phyloP scores from a whole-genome alignment of 2,797 vertebrate species.

The Rhinoraja longicauda region DNA sequence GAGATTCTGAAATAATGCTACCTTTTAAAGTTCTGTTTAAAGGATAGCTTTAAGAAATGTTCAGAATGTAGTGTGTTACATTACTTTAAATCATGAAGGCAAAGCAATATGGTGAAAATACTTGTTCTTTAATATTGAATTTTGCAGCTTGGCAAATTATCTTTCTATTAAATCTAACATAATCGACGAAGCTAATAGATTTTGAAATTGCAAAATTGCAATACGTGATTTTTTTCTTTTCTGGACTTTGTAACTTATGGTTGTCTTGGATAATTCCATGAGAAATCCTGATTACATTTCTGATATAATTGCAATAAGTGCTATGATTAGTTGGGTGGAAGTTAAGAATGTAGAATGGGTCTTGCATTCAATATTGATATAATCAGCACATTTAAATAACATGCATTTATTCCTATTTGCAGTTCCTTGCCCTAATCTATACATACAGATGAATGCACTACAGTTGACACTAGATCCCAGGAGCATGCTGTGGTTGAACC shows the following conservation, averaged over 20 bases:
- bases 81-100: not conserved
- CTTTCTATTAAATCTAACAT: too few species aligned
- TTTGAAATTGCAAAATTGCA: not conserved
- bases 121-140: not conserved
- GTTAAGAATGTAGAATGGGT: not conserved
- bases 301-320: not conserved
- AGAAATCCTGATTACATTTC: not conserved
- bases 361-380: not conserved
- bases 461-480: conserved; percentile 89
- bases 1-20: not conserved
- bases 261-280: not conserved
- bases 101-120: conserved; percentile 16
- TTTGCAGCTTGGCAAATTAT: too few species aligned
- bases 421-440: conserved; percentile 94
- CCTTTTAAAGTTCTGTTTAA: not conserved
- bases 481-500: conserved; percentile 94
- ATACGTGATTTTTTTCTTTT: not conserved
- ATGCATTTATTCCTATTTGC: conserved; percentile 42
- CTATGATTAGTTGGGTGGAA: not conserved
- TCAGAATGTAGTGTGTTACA: not conserved
- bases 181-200: not conserved
- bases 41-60: not conserved
- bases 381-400: conserved; percentile 40
- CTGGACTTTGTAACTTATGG: not conserved
- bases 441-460: conserved; percentile 88